Base-by-base conservation (phyloP, 1,140 invertebrate genomes). In the Bradynema listronoti region DNA sequence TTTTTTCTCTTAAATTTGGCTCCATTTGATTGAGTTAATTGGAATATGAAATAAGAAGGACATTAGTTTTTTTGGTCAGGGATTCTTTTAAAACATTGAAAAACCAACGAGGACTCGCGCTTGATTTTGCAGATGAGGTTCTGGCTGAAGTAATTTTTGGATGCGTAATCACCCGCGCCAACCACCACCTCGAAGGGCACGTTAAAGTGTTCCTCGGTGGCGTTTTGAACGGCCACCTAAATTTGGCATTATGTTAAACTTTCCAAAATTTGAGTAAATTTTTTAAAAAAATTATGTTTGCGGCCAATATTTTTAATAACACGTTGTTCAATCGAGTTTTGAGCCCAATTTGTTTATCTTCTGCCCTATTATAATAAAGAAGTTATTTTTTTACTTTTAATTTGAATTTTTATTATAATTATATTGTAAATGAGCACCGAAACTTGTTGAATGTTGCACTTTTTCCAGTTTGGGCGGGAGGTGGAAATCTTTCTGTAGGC, bases 401-500 rank as follows among this genome's bases (percentile, higher is more conserved):
- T n/a, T n/a, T n/a, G n/a, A n/a, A n/a, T n/a, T n/a, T n/a, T n/a
- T n/a, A n/a, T n/a, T n/a, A n/a, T n/a, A n/a, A n/a, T n/a, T n/a
- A n/a, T n/a, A n/a, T n/a, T n/a, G n/a, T n/a, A n/a, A n/a, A n/a
- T n/a, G n/a, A n/a, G n/a, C n/a, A 50, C 47, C 29, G 47, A n/a
- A 34, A 70, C 65, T 51, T 67, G 65, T 5, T 67, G 68, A 11
- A 70, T 22, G 49, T 67, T 67, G 43, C 65, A 67, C 24, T 65
- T 69, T 27, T 67, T 67, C 65, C 65, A 67, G 33, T 67, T 61
- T 16, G 59, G 59, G 9, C 61, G 22, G n/a, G 61, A 63, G 9
- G n/a, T 27, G 25, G 47, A 53, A n/a, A 63, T 25, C 32, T 58
- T 63, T 6, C 36, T 52, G 57, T 63, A 63, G 22, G 61, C 65